Evolutionary conservation across 2,797 vertebrate genomes (phyloP).

Genomic region (Ctenopoma kingsleyae): DNA sequence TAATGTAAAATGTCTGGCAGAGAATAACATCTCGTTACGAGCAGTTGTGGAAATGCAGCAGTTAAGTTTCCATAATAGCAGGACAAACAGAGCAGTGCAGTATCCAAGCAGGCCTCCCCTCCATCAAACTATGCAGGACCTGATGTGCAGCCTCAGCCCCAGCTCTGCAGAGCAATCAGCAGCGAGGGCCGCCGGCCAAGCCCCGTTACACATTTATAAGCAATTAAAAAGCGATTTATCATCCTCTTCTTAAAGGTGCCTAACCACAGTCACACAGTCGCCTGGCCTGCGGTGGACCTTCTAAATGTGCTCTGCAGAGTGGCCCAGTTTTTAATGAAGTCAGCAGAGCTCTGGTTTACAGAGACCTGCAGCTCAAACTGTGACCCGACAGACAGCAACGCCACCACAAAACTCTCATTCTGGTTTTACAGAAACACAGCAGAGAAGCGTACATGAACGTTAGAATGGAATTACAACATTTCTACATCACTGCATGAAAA

Average conservation of each 20-base stretch:
- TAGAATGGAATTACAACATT: neutral
- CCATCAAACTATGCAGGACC: neutral
- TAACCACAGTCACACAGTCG: slow-evolving; percentile 76
- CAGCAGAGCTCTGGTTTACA: slow-evolving; percentile 21
- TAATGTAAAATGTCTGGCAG: slow-evolving; percentile 48
- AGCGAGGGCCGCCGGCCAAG: slow-evolving; percentile 45
- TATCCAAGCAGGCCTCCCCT: slow-evolving; percentile 35
- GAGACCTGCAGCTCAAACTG: slow-evolving; percentile 25
- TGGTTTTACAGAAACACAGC: neutral
- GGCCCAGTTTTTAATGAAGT: slow-evolving; percentile 54
- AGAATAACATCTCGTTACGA: slow-evolving; percentile 23
- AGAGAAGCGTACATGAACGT: neutral
- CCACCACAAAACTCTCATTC: slow-evolving; percentile 30
- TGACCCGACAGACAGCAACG: slow-evolving; percentile 45
- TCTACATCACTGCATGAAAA: neutral
- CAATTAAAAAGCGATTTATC: slow-evolving; percentile 81
- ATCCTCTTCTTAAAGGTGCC: slow-evolving; percentile 71
- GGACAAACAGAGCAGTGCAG: slow-evolving; percentile 36
- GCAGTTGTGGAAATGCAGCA: slow-evolving; percentile 42
- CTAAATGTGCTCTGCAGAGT: slow-evolving; percentile 57
- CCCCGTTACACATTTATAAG: slow-evolving; percentile 68
- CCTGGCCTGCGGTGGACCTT: slow-evolving; percentile 67
- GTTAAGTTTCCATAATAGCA: slow-evolving; percentile 56
- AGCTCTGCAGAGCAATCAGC: slow-evolving; percentile 54
- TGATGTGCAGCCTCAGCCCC: slow-evolving; percentile 14